phyloP scores from a whole-genome alignment of 2,888 invertebrate species.

The Allophyes oxyacanthae region DNA sequence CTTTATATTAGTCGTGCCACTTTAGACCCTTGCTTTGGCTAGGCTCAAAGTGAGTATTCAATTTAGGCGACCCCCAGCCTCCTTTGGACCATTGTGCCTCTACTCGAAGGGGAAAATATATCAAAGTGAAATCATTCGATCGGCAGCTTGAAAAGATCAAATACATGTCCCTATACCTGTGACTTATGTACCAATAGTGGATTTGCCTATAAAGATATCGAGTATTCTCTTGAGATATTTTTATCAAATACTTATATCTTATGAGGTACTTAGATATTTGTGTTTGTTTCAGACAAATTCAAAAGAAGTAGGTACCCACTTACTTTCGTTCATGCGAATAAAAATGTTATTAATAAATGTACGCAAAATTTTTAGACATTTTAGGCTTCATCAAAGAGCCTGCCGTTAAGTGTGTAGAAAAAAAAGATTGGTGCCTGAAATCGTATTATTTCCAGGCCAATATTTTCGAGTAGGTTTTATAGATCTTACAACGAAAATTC shows the following conservation, averaged over 20 bases:
- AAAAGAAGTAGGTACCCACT: constrained; percentile 10
- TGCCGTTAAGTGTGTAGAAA: constrained; percentile 12
- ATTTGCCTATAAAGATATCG: constrained; percentile 53
- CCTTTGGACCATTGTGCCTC: constrained; percentile 72
- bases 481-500: neutral
- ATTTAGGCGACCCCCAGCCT: constrained; percentile 71
- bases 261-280: constrained; percentile 12
- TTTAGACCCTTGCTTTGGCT: constrained; percentile 74
- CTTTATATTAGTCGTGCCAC: constrained; percentile 60
- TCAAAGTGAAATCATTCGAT: constrained; percentile 83
- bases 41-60: constrained; percentile 74
- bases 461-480: constrained; percentile 5
- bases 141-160: constrained; percentile 86
- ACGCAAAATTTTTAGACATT: constrained; percentile 13
- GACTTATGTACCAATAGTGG: constrained; percentile 64
- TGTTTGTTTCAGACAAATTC: constrained; percentile 14
- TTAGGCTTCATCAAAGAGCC: constrained; percentile 17
- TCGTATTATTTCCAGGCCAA: constrained; percentile 14
- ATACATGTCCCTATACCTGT: constrained; percentile 72
- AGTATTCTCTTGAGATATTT: constrained; percentile 46
- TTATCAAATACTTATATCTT: constrained; percentile 30
- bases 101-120: constrained; percentile 74
- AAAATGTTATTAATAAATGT: constrained; percentile 40
- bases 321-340: constrained; percentile 34
- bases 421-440: constrained; percentile 9